A percentile compares a stretch with the other conserved stretches of the same genome.
Evolutionary conservation across 2,113 vertebrate species (phyloP).

Genomic region (Pteropus alecto): DNA sequence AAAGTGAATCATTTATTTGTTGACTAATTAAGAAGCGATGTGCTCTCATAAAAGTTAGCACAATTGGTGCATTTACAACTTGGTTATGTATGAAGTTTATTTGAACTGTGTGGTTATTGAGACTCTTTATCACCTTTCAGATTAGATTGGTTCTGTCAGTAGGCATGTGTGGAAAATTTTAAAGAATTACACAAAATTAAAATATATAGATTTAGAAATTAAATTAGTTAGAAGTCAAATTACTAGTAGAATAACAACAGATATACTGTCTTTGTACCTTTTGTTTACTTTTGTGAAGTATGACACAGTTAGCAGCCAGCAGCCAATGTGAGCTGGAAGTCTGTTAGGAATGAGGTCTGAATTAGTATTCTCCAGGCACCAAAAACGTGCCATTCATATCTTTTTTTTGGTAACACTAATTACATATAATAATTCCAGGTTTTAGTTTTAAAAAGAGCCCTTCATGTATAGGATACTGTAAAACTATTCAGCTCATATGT

Average conservation of each 20-base stretch:
- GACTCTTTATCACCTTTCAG: background rate
- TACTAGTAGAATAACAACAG: background rate
- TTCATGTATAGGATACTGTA: conserved; percentile 9
- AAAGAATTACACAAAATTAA: background rate
- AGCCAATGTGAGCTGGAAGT: background rate
- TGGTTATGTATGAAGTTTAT: background rate
- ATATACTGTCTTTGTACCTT: background rate
- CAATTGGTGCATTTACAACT: background rate
- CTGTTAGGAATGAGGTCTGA: background rate
- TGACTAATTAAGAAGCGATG: conserved; percentile 2
- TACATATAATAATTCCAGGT: conserved; percentile 48
- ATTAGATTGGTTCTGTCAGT: background rate
- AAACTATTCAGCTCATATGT: conserved; percentile 45
- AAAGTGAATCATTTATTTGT: conserved; percentile 1
- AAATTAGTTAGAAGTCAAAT: background rate
- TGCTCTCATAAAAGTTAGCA: background rate
- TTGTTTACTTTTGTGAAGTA: background rate
- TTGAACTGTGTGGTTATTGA: background rate
- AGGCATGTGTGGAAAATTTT: background rate
- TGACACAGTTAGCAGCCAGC: background rate
- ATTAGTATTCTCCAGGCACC: conserved; percentile 50
- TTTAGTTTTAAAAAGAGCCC: conserved; percentile 53
- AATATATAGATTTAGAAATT: background rate
- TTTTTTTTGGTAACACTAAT: conserved; percentile 62
- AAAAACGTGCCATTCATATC: background rate